Evolutionary conservation across 1,140 invertebrate genomes (phyloP).

Genomic region (Brachionus calyciflorus): DNA sequence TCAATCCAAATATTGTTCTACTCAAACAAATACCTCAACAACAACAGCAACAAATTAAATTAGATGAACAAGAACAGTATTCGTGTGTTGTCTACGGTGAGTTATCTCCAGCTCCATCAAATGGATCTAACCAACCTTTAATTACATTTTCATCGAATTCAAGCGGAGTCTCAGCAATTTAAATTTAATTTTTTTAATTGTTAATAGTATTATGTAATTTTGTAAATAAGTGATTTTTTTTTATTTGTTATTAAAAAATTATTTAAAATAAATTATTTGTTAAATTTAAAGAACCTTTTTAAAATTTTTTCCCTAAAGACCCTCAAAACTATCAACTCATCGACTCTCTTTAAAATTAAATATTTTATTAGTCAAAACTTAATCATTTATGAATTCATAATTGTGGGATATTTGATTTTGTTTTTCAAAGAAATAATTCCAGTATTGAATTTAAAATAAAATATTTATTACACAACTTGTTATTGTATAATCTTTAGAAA

Average conservation of each 20-base stretch:
- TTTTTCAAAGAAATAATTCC: too few relatives aligned
- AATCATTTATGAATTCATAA: too few relatives aligned
- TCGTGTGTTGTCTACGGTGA: slow-evolving; percentile 33
- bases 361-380: too few relatives aligned
- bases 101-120: slow-evolving; percentile 1
- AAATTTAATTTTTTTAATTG: neutral
- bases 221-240: slow-evolving; percentile 13
- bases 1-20: neutral
- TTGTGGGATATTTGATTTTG: too few relatives aligned
- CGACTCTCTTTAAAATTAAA: too few relatives aligned
- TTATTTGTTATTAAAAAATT: neutral
- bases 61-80: neutral
- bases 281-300: neutral
- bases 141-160: slow-evolving; percentile 18
- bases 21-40: slow-evolving; percentile 3
- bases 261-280: slow-evolving; percentile 27
- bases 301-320: neutral
- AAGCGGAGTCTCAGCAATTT: slow-evolving; percentile 26
- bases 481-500: too few relatives aligned
- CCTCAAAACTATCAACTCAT: too few relatives aligned
- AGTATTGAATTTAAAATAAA: too few relatives aligned
- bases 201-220: neutral
- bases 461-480: too few relatives aligned
- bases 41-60: neutral
- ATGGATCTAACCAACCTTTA: neutral